Base-by-base conservation (phyloP, 2,888 invertebrate species). In the Panzeria rudis region DNA sequence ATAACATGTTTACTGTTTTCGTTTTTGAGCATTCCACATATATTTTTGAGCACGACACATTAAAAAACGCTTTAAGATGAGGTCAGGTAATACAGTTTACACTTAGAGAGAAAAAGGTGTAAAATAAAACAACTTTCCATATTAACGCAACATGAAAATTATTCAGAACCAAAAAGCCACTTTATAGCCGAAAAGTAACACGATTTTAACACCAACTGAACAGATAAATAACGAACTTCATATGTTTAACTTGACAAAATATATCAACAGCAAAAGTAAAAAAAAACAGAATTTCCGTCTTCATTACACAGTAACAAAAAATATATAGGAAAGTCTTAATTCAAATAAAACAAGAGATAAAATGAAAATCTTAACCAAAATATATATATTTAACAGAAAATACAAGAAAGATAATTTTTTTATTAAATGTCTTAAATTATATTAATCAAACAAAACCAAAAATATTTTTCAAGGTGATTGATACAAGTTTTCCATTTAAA, bases 401-500 rank as follows among this genome's bases (percentile, higher is more conserved):
- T n/a, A 25, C 25, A 23, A 69, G 32, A 68, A 64, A 71, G 69
- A 9, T 3, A 41, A 32, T 61, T 79, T 75, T 85, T 85, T 85
- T 79, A 85, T 85, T 85, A 79, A 79, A 85, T 78, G 75, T 85
- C 82, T 78, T 85, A 56, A 78, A 84, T 76, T 77, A 81, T 59
- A 80, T 64, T 50, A 69, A 76, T 66, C 52, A 76, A 54, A 84
- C 5, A 54, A 73, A 83, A 44, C 15, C 13, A 29, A 71, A 59
- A 72, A 64, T 72, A 80, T 62, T 77, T 80, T 77, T 73, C 44
- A 75, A 75, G 54, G 84, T 82, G 64, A 84, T 87, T 86, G 79
- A 84, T 88, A 87, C 61, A 87, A 88, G 87, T 88, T 88, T 88
- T 88, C 86, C 88, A 88, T 87, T 88, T 87, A 86, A 88, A 86